These are phyloP conservation scores for Alouatta palliata DNA, from an alignment of 2,113 vertebrate species.

Conservation along the genomic window DNA sequence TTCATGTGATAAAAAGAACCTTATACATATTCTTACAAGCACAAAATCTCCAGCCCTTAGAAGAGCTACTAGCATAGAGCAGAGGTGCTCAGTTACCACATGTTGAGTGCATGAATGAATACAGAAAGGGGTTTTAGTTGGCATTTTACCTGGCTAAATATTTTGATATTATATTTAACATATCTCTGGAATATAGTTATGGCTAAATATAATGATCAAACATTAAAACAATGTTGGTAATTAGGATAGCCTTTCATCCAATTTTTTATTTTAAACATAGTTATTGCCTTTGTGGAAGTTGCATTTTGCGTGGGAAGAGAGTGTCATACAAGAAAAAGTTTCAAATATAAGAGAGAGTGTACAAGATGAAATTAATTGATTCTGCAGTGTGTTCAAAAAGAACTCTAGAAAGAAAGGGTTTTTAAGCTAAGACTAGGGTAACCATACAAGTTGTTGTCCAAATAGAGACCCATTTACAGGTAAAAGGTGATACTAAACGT, in stretches of 20 bases:
- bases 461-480: neutral
- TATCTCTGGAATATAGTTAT: neutral
- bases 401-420: neutral
- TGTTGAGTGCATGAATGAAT: neutral
- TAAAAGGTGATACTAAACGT: neutral
- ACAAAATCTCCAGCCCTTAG: neutral
- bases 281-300: neutral
- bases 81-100: neutral
- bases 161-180: neutral
- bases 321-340: neutral
- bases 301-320: neutral
- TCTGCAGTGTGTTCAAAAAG: neutral
- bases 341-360: neutral
- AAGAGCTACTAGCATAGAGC: neutral
- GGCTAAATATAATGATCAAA: slow-evolving; percentile 23
- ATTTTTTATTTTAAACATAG: neutral
- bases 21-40: neutral
- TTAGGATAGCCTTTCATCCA: neutral
- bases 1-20: neutral
- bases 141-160: neutral
- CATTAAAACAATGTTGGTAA: neutral
- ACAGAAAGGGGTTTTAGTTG: neutral
- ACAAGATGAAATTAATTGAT: neutral
- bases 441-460: neutral
- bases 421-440: neutral